Base-by-base conservation (phyloP, 2,113 vertebrate species). In the Phylloscopus trochilus region DNA sequence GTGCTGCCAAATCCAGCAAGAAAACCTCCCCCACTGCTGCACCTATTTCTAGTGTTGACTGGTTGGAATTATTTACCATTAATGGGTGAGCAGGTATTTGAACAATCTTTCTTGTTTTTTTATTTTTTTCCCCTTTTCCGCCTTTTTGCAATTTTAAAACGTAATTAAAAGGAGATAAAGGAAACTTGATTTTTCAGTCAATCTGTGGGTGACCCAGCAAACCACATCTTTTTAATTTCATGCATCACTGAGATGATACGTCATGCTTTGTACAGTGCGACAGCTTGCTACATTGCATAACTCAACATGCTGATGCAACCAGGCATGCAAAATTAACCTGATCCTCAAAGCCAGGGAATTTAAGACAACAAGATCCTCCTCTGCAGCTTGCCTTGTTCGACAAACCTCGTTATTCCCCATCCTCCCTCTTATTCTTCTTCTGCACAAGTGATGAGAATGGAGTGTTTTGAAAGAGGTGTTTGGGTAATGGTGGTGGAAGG, bases 161-260 rank as follows among this genome's bases (percentile, higher is more conserved):
- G 59, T 96, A 96, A 97, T 95, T 97, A 97, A 97, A 97, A 94
- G 86, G 97, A 92, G 95, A 97, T 95, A 95, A 96, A 98, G 55
- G 95, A 94, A 95, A 97, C 95, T 95, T 95, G 96, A 95, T 97
- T 98, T 97, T 97, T 35, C 72, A 90, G 72, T 90, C 88, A 90
- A 97, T 98, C 96, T 97, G 92, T 95, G 95, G 83, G 94, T 97
- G 97, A 97, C 97, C 97, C 97, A 98, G 97, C 97, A 98, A 98
- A 96, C 70, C 97, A 96, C 97, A 98, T 98, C 97, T 97, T 98
- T 98, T 97, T 97, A 98, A 98, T 98, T 98, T 98, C 98, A 98
- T 98, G 98, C 97, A 96, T 96, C 78, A 20, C 6, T 95, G 96
- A 17, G 93, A 94, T 95, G 97, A 97, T 98, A 96, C 72, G 94